Percentiles rank a stretch among this genome's conserved stretches.
These are phyloP conservation scores for Elanus axillaris DNA, from an alignment of 2,113 vertebrate genomes.

Conservation along the genomic window DNA sequence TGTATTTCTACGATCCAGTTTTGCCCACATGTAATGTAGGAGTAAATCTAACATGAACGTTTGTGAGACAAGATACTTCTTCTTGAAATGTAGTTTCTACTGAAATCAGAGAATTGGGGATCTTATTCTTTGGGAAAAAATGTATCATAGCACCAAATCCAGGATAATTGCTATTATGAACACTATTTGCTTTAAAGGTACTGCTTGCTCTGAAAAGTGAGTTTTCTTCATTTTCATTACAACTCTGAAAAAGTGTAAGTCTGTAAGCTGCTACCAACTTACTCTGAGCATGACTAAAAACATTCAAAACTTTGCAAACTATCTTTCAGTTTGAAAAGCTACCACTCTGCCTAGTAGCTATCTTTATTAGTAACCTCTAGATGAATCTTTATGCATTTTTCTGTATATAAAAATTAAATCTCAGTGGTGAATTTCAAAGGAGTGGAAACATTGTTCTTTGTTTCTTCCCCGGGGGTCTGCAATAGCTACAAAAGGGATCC, in stretches of 20 bases:
- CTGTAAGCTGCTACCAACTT: neutral
- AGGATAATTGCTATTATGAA: neutral
- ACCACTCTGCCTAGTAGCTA: neutral
- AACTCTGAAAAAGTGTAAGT: neutral
- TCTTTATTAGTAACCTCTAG: neutral
- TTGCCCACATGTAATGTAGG: neutral
- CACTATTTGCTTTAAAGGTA: neutral
- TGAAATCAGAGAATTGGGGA: neutral
- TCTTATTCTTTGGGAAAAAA: neutral
- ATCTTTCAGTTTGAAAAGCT: neutral
- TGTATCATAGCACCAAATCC: neutral
- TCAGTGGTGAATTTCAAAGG: neutral
- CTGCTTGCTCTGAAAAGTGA: neutral
- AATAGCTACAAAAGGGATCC: neutral
- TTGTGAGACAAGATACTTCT: neutral
- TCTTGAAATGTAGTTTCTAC: neutral
- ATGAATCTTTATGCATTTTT: neutral
- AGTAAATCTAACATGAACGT: neutral
- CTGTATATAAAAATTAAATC: neutral
- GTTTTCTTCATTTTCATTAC: neutral
- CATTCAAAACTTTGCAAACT: neutral
- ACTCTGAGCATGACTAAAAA: neutral
- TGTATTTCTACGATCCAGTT: neutral
- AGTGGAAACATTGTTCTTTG: neutral
- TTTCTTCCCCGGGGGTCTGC: neutral